Evolutionary conservation across 2,113 vertebrate genomes (phyloP), one percentile per base, ranked within the genome.

Genomic region (Oceanodroma tethys): DNA sequence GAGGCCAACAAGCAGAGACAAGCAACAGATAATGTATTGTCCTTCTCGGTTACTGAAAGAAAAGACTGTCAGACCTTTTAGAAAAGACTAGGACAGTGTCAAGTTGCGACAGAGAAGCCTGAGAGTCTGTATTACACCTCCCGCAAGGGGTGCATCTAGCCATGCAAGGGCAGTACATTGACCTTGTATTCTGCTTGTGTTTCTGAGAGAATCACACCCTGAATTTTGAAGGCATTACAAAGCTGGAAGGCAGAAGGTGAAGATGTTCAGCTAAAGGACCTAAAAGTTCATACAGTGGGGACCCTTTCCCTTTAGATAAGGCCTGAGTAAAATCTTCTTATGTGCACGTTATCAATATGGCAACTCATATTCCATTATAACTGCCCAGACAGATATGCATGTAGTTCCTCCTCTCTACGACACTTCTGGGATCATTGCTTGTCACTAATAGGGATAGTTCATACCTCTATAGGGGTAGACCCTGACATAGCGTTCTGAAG

Each of bases 331-430:
- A 63, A 53, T 30, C 32, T 78, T 55, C 42, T n/a, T 45, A 40
- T 0, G 4, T 7, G 10, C 47, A n/a, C 0, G 0, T 74, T 58
- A 29, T 32, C 36, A 50, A 13, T 60, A 30, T 16, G 27, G 11
- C 16, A 38, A 23, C 43, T 55, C 8, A 34, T 7, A 66, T n/a
- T 78, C 26, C 50, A 30, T 59, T 63, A 14, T 14, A 70, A 42
- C 13, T 52, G 23, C 36, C 27, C 45, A 59, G 43, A 8, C 13
- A 86, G n/a, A 34, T 20, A 5, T 1, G 3, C 13, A 5, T 6
- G 3, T 6, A 36, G 34, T 53, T 85, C n/a, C 10, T 78, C 15
- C 25, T 78, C 36, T 73, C 45, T 48, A 8, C 2, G 7, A 43
- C 47, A 34, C n/a, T 59, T 76, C 58, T 81, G 73, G 7, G 32